Evolutionary conservation across 2,888 invertebrate genomes (phyloP).

Genomic region (Glaucopsyche alexis): DNA sequence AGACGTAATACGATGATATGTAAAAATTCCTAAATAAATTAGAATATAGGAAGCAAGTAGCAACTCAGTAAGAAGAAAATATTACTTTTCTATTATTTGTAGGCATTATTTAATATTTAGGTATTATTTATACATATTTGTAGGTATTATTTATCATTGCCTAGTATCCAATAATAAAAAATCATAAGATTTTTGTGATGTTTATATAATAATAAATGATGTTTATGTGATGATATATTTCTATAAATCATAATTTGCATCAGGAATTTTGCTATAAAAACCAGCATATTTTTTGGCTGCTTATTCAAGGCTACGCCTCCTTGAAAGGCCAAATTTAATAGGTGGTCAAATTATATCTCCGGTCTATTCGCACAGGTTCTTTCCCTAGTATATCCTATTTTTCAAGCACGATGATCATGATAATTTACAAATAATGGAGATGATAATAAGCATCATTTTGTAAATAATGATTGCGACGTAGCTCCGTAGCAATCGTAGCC

Average conservation of each 20-base stretch:
- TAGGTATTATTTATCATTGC: too few species aligned
- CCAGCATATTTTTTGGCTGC: not conserved
- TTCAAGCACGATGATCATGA: not conserved
- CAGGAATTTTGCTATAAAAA: not conserved
- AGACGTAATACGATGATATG: too few species aligned
- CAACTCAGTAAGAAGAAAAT: too few species aligned
- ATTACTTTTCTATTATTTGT: too few species aligned
- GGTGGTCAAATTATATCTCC: not conserved
- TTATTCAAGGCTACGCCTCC: constrained; percentile 8
- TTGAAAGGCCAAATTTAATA: constrained; percentile 7
- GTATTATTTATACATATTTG: too few species aligned
- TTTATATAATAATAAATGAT: not conserved
- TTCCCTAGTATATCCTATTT: not conserved
- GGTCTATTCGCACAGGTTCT: not conserved
- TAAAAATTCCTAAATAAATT: not conserved
- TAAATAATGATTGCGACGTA: not conserved
- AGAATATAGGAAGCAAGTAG: not conserved
- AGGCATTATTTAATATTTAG: too few species aligned
- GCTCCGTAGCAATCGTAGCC: constrained; percentile 1
- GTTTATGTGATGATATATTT: not conserved
- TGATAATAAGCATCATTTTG: constrained; percentile 7
- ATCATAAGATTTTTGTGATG: too few species aligned
- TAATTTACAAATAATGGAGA: not conserved
- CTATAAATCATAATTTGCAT: not conserved
- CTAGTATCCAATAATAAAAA: too few species aligned